Base-by-base conservation (phyloP, 2,888 invertebrate genomes). In the Dolichopus griseipennis region DNA sequence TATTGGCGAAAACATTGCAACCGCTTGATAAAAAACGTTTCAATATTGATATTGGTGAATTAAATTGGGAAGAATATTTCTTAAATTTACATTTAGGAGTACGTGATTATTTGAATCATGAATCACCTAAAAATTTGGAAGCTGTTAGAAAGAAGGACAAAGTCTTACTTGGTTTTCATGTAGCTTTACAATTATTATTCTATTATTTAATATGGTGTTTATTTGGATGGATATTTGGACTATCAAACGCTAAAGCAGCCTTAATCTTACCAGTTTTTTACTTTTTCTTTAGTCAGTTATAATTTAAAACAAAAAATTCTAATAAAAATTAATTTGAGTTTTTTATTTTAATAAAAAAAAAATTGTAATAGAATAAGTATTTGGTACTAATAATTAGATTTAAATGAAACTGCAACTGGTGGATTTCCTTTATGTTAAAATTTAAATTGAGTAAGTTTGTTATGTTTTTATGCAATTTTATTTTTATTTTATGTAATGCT, bases 21-120 rank as follows among this genome's bases (percentile, higher is more conserved):
- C 77, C 81, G 0, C 80, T 80, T 0, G 93, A 92, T 76, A 85
- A 85, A 70, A 78, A 86, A 66, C 74, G 70, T 67, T 93, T 90
- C 78, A 86, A 83, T 72, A 84, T 95, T 67, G 92, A 95, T 74
- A 86, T 95, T 69, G 78, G 76, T 2, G 76, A 77, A 52, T 76
- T 83, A 1, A 83, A 88, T 75, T 97, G 97, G 97, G 84, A 85
- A 10, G 85, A 87, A 0, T 97, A 91, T 78, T 91, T 97, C 76
- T 84, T 84, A 34, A 86, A 87, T 68, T 85, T 96, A 69, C 86
- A 90, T 34, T 81, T 89, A 69, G 97, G 97, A 0, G 91, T 94
- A 1, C 85, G 96, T 64, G 85, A 87, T 61, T 96, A 91, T 75
- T 82, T 97, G 69, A 89, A 90, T 77, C 90, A 90, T 61, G 96